Percentiles rank a stretch among this genome's conserved stretches.
Evolutionary conservation across 2,113 vertebrate genomes (phyloP).

Genomic region (Steatornis caripensis): DNA sequence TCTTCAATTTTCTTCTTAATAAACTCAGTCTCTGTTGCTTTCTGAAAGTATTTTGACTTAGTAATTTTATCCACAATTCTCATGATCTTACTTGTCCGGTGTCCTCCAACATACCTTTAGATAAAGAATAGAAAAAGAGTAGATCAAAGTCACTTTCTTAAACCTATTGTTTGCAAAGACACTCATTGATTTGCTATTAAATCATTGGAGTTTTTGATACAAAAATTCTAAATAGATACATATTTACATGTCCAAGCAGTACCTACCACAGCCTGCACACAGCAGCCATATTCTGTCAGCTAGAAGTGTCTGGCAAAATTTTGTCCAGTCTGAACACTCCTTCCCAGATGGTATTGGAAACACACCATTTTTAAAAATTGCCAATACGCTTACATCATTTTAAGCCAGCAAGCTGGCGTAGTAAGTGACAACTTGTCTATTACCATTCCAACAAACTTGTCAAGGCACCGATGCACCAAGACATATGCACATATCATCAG

Average conservation of each 20-base stretch:
- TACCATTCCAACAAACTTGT: background rate
- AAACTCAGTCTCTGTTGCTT: slow-evolving; percentile 97
- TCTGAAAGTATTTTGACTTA: slow-evolving; percentile 99
- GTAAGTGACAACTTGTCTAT: background rate
- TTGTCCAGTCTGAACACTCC: background rate
- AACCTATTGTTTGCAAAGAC: background rate
- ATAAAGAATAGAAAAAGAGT: background rate
- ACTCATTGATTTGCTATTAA: background rate
- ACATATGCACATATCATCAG: background rate
- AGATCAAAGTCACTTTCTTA: background rate
- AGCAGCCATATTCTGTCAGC: background rate
- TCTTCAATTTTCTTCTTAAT: slow-evolving; percentile 99
- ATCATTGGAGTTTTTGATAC: background rate
- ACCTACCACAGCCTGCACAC: background rate
- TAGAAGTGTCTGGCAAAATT: background rate
- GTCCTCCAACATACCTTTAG: slow-evolving; percentile 86
- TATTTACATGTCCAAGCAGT: background rate
- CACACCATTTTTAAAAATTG: background rate
- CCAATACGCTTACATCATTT: background rate
- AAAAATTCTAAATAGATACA: background rate
- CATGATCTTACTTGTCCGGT: slow-evolving; percentile 98
- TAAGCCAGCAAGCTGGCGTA: background rate
- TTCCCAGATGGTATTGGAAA: background rate
- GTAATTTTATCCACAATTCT: slow-evolving; percentile 99
- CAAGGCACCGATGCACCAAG: background rate